These are phyloP conservation scores for Mormyrus iriodes DNA, from an alignment of 2,113 vertebrate genomes.

Conservation along the genomic window DNA sequence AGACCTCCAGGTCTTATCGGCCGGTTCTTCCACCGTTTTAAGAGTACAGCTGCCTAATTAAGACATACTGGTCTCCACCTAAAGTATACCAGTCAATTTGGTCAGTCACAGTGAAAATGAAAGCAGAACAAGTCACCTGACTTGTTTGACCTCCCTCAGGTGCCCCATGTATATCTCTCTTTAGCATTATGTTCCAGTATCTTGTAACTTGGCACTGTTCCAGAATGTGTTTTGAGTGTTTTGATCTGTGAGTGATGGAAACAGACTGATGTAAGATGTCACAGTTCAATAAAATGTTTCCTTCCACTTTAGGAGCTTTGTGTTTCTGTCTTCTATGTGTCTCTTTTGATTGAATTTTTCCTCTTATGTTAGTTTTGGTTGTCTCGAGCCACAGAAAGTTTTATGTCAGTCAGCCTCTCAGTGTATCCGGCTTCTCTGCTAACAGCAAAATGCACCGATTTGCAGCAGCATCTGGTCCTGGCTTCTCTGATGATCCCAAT, in stretches of 20 bases:
- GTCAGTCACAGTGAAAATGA: background rate
- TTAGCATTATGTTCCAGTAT: background rate
- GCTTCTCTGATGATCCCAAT: conserved; percentile 23
- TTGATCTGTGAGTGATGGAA: background rate
- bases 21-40: background rate
- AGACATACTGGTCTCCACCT: background rate
- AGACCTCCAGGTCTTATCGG: conserved; percentile 5
- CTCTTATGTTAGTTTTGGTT: background rate
- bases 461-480: conserved; percentile 15
- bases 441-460: background rate
- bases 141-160: background rate
- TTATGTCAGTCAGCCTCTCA: background rate
- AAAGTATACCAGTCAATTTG: background rate
- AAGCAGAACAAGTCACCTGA: background rate
- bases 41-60: background rate
- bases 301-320: background rate
- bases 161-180: background rate
- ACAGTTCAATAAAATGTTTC: background rate
- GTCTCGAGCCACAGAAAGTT: background rate
- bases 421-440: background rate
- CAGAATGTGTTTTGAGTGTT: background rate
- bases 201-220: background rate
- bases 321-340: background rate
- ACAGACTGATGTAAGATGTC: background rate
- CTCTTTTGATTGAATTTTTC: background rate